Evolutionary conservation across 2,113 vertebrate genomes (phyloP), one percentile per base, ranked within the genome.

Genomic region (Cyphomyrus plagiostoma): DNA sequence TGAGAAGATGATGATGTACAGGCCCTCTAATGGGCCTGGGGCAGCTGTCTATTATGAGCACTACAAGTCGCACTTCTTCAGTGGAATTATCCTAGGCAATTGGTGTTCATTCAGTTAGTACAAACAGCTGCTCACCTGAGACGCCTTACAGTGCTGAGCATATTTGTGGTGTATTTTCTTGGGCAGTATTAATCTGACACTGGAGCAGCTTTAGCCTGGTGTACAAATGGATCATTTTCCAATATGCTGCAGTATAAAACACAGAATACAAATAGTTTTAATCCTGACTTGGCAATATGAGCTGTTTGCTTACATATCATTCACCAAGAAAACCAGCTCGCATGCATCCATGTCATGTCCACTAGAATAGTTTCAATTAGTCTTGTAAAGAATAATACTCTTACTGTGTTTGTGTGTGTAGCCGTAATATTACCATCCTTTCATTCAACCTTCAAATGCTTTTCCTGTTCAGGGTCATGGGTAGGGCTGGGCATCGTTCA

Each of bases 111-210:
- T 90, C 89, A 90, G 91, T 90, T 45, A 91, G 84, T 91, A 90
- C 90, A 91, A 90, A 91, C 86, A 90, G 89, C 89, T 93, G 90
- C 91, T 92, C 90, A 93, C 91, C 88, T 92, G 91, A 91, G 91
- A 45, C 39, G 35, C 45, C 88, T 52, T 46, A 49, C 48, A 89
- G 11, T 35, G 5, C 70, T 53, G n/a, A 87, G 85, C 91, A 91
- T 66, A 92, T 91, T 70, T 90, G 91, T 91, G 90, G 93, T 93
- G 95, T 95, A 94, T 94, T 95, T 95, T 95, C 92, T 94, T 95
- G 94, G 92, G 92, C 90, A 93, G 50, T 93, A 91, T 90, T 83
- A 84, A 89, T 92, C 91, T 92, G 90, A 90, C 88, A 83, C 90
- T 91, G 92, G 88, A 90, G 90, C 82, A 92, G 90, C 91, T 91